Percentiles rank a stretch among this genome's conserved stretches.
These are phyloP conservation scores for Silurus lanzhouensis DNA, from an alignment of 2,797 vertebrate genomes.

Conservation along the genomic window DNA sequence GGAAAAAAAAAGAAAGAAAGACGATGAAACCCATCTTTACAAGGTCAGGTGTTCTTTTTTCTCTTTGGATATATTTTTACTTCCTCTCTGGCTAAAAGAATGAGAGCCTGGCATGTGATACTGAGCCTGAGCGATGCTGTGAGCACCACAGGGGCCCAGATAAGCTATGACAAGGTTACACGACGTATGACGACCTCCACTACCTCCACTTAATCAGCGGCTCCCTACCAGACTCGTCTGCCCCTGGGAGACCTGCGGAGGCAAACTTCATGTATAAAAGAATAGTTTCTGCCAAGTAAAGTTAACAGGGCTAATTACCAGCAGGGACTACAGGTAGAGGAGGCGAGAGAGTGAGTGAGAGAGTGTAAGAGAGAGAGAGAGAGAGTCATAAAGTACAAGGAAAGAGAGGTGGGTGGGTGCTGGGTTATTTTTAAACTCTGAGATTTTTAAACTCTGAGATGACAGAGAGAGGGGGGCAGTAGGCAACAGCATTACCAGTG, in stretches of 20 bases:
- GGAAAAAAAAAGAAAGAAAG: slow-evolving; percentile 55
- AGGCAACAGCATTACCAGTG: slow-evolving; percentile 43
- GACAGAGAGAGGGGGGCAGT: slow-evolving; percentile 46
- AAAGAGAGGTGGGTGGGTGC: slow-evolving; percentile 33
- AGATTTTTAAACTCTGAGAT: slow-evolving; percentile 71
- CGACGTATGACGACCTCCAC: slow-evolving; percentile 76
- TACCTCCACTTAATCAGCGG: slow-evolving; percentile 78
- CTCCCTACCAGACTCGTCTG: slow-evolving; percentile 50
- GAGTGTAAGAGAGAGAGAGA: slow-evolving; percentile 1
- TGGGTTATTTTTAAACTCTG: slow-evolving; percentile 74
- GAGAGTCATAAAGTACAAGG: slow-evolving; percentile 21
- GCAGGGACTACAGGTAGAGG: slow-evolving; percentile 32
- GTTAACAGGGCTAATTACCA: slow-evolving; percentile 54
- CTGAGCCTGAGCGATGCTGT: slow-evolving; percentile 69
- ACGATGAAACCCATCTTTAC: slow-evolving; percentile 72
- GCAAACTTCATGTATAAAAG: slow-evolving; percentile 19
- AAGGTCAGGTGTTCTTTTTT: slow-evolving; percentile 69
- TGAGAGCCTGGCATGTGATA: slow-evolving; percentile 59
- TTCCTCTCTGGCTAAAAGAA: slow-evolving; percentile 66
- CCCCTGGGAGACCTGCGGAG: slow-evolving; percentile 55
- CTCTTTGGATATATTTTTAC: slow-evolving; percentile 73
- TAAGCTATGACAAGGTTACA: slow-evolving; percentile 81
- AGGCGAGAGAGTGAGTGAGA: neutral
- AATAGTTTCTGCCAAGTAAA: slow-evolving; percentile 28
- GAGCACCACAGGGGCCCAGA: slow-evolving; percentile 66